Evolutionary conservation across 2,113 vertebrate species (phyloP).

Genomic region (Oreocharis arfaki): DNA sequence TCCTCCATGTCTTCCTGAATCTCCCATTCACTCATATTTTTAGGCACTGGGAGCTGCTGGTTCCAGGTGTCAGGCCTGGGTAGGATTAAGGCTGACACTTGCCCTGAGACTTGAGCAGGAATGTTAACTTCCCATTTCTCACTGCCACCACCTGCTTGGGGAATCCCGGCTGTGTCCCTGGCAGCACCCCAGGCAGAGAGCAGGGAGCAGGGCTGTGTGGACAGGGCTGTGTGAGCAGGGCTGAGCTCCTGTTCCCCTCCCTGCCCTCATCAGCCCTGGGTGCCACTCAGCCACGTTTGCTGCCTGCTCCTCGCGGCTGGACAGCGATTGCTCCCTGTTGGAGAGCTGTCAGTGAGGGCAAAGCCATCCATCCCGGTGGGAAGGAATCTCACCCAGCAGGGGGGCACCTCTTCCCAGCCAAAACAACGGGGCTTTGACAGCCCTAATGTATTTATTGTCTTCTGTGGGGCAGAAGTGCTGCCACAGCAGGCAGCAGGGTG

Average conservation of each 20-base stretch:
- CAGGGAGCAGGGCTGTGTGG: neutral
- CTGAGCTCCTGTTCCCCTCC: neutral
- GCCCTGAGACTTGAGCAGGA: neutral
- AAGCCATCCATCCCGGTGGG: neutral
- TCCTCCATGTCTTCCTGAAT: neutral
- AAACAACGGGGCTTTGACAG: slow-evolving; percentile 45
- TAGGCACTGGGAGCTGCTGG: neutral
- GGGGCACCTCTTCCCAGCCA: neutral
- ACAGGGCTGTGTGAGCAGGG: neutral
- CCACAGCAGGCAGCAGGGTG: neutral
- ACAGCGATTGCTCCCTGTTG: slow-evolving; percentile 4
- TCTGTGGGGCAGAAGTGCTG: neutral
- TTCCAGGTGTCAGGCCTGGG: neutral
- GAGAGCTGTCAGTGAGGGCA: neutral
- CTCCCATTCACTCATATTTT: neutral
- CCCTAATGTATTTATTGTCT: slow-evolving; percentile 21
- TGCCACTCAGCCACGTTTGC: neutral
- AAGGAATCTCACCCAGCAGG: slow-evolving; percentile 3
- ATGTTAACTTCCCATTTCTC: neutral
- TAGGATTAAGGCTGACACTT: neutral
- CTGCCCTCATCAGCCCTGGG: neutral
- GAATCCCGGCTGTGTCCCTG: neutral
- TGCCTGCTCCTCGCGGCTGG: neutral
- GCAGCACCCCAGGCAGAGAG: neutral
- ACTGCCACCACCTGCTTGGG: neutral